A percentile compares a stretch with the other conserved stretches of the same genome.
These are phyloP conservation scores for Isichthys henryi DNA, from an alignment of 2,113 vertebrate species.

Conservation along the genomic window DNA sequence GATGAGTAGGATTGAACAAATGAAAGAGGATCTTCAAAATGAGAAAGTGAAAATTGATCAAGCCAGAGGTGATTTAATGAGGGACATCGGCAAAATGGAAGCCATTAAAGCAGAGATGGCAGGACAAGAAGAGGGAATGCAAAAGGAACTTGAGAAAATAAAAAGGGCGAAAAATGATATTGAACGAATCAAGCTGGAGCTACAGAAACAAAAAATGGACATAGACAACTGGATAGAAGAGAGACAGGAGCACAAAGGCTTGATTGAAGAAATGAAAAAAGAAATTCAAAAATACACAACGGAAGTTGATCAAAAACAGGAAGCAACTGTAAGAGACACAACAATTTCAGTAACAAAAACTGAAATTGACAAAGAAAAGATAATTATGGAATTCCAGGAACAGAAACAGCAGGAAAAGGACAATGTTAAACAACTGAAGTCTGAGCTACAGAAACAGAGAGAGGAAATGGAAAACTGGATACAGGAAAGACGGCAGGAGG, in stretches of 20 bases:
- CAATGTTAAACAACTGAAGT: conserved; percentile 4
- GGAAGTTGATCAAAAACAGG: background rate
- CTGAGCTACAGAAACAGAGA: conserved; percentile 18
- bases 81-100: background rate
- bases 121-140: background rate
- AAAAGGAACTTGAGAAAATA: background rate
- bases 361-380: background rate
- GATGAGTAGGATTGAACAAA: background rate
- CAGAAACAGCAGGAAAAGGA: background rate
- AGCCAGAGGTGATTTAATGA: background rate
- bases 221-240: background rate
- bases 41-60: background rate
- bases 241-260: background rate
- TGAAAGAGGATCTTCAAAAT: background rate
- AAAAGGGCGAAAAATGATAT: conserved; percentile 14
- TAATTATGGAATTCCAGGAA: background rate
- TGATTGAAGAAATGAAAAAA: conserved; percentile 2
- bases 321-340: background rate
- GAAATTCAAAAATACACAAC: background rate
- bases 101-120: background rate
- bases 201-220: background rate
- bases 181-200: background rate
- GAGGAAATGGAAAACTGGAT: background rate
- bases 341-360: background rate
- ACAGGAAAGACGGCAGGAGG: background rate